Evolutionary conservation across 1,140 invertebrate species (phyloP), one percentile per base, ranked within the genome.

Genomic region (Brachystomella parvula): DNA sequence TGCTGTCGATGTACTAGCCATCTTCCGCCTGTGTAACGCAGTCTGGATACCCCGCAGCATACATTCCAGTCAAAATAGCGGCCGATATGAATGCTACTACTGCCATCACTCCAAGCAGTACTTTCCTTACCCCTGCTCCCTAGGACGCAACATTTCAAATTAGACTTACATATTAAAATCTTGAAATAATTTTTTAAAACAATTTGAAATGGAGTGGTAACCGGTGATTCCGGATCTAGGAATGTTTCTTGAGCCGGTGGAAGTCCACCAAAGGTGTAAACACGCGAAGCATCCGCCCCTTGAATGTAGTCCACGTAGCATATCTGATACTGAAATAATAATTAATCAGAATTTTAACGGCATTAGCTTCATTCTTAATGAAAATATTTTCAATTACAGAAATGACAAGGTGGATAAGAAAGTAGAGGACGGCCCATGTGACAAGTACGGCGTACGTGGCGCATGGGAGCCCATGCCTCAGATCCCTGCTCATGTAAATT

Each of bases 241-340:
- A 6, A 17, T 6, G 9, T 53, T 24, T 19, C 49, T 17, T 12
- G 49, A 12, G 21, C 12, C 3, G 49, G 49, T 53, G 49, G 12
- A 19, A 53, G 9, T 6, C 49, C 49, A 15, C 12, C 24, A 24
- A 53, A 53, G 12, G 6, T 6, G 21, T 53, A 53, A 19, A 24
- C 24, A 17, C 49, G 49, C 9, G 49, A 15, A 6, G 49, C 12
- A 53, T 53, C 9, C 9, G 24, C 12, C 6, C 49, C 49, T 6
- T 53, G 12, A 6, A 53, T 26, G 49, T 19, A 53, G 21, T 53
- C 49, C 9, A 53, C 49, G 49, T 53, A 53, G 49, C 49, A 53
- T 17, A 53, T 26, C 24, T 53, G 49, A 24, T 53, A 53, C 49
- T 53, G 24, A 24, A 53, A 53, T 12, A 26, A 53, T 24, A 53